Base-by-base conservation (phyloP, 2,797 vertebrate genomes). In the Loris lydekkerianus region DNA sequence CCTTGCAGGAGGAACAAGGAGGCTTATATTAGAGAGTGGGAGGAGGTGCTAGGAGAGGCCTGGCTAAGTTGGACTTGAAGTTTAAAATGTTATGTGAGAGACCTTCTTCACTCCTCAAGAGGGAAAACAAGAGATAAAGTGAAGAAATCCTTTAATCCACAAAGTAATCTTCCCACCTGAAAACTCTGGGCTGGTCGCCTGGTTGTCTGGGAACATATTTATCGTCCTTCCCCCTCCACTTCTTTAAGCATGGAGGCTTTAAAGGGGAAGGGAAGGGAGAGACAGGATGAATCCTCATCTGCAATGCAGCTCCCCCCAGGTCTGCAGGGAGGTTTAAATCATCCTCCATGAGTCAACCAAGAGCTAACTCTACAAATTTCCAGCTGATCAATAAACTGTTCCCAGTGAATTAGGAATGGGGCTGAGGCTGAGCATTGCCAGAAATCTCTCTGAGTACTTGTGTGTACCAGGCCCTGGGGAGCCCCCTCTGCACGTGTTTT, bases 301-400 rank as follows among this genome's bases (percentile, higher is more conserved):
- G 0, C 80, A 91, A 0, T 81, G 67, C 81, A 81, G 95, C 60
- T 86, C 25, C 65, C 63, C 49, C n/a, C 69, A 29, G 61, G 82
- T 72, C 95, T 43, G 1, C 53, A 11, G 78, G 60, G 80, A 77
- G 78, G 18, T 70, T 86, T 84, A 86, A 91, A 40, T 91, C 31
- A 63, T 67, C 60, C 31, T 78, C 69, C 76, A 40, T 0, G 11
- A 67, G 63, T 53, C 85, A 83, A 80, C 60, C 40, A 2, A 49
- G 65, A 91, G 69, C 58, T 11, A 56, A 82, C 34, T 27, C 49
- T 10, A 7, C 13, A 6, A 56, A 49, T 61, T 23, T 27, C 27
- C 1, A 2, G 10, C 34, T 23, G n/a, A 60, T 78, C 63, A 34
- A 31, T 53, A 78, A 3, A 73, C 40, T 61, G 4, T 23, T 90